A percentile compares a stretch with the other conserved stretches of the same genome.
Evolutionary conservation across 2,888 invertebrate species (phyloP).

Genomic region (Leucophora obtusa): DNA sequence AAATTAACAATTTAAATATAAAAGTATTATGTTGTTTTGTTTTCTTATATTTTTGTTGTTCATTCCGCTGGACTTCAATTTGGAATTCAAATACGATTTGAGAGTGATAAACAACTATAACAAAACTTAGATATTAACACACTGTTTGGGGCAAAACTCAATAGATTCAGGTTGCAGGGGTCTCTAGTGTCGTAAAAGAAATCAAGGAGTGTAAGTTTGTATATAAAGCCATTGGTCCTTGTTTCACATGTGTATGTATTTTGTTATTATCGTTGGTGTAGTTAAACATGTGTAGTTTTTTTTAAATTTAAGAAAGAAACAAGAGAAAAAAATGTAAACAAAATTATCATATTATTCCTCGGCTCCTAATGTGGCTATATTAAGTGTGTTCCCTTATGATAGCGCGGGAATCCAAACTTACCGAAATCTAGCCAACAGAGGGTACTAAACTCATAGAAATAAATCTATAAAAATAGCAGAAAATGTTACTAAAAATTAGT

Average conservation of each 20-base stretch:
- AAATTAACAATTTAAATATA: constrained; percentile 56
- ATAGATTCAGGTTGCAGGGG: constrained; percentile 51
- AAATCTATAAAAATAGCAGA: too few species aligned
- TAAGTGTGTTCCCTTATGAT: too few species aligned
- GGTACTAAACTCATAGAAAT: too few species aligned
- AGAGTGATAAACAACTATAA: constrained; percentile 8
- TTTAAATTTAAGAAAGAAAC: too few species aligned
- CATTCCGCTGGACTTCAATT: constrained; percentile 36
- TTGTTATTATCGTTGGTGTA: constrained; percentile 38
- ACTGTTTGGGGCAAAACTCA: constrained; percentile 48
- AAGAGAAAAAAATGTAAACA: neutral
- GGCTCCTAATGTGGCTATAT: constrained; percentile 32
- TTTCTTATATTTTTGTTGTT: neutral
- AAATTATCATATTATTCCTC: constrained; percentile 43
- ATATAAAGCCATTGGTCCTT: constrained; percentile 61
- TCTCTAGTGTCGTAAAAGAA: constrained; percentile 44
- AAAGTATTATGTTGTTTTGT: constrained; percentile 7
- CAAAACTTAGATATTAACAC: constrained; percentile 46
- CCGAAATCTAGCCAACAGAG: too few species aligned
- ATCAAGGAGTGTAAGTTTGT: constrained; percentile 1
- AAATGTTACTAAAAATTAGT: too few species aligned
- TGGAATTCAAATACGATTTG: constrained; percentile 52
- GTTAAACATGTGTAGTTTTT: constrained; percentile 47
- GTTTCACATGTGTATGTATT: constrained; percentile 51
- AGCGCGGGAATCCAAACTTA: too few species aligned